These are phyloP conservation scores for Ephydatia muelleri DNA, from an alignment of 37 sponge, comb jelly and placozoan genomes.

Conservation along the genomic window DNA sequence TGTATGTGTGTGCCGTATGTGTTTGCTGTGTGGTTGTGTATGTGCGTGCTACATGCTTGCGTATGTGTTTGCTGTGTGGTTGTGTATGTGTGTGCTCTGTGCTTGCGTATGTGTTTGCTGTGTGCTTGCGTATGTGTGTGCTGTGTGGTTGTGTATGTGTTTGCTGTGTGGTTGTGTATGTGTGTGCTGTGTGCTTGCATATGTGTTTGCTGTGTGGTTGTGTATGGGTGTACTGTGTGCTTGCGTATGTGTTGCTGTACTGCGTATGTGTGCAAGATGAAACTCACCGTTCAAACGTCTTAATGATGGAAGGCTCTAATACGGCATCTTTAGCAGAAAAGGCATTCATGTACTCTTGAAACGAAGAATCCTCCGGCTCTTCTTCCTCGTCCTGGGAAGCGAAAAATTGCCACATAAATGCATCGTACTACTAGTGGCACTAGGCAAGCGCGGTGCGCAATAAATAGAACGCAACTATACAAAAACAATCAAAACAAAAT, in stretches of 20 bases:
- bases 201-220: neutral
- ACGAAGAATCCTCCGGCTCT: constrained; percentile 24
- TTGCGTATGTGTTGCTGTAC: neutral
- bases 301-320: constrained; percentile 73
- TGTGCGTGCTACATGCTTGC: no score
- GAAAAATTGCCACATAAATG: neutral
- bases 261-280: neutral
- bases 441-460: neutral
- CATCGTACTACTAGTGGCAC: neutral
- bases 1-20: no score
- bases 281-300: constrained; percentile 80
- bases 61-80: no score
- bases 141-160: neutral
- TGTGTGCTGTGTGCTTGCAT: neutral
- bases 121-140: no score
- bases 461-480: neutral
- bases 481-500: neutral
- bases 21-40: no score
- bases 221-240: neutral
- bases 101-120: neutral
- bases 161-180: neutral
- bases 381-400: constrained; percentile 10
- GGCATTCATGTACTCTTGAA: constrained; percentile 28
- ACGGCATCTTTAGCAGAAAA: constrained; percentile 76
- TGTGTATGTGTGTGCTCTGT: no score